These are phyloP conservation scores for Gallirallus australis DNA, from an alignment of 2,797 vertebrate species.

Conservation along the genomic window DNA sequence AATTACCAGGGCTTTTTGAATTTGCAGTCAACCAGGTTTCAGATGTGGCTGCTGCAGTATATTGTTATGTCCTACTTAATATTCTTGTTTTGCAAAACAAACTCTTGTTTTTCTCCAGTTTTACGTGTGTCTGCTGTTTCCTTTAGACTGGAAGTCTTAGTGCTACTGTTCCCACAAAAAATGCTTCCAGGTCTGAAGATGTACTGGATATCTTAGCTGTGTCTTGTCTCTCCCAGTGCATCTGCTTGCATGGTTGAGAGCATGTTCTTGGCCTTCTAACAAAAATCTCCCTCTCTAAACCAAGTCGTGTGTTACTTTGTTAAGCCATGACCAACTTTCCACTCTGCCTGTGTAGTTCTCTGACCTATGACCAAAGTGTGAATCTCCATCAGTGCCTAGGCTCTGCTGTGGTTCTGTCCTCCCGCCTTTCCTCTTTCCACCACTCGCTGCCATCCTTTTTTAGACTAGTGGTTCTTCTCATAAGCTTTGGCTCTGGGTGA, in stretches of 20 bases:
- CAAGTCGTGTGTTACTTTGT: not conserved
- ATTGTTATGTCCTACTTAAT: not conserved
- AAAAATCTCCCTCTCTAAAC: not conserved
- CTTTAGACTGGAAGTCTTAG: not conserved
- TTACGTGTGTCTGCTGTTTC: not conserved
- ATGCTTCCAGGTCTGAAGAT: not conserved
- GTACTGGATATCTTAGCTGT: not conserved
- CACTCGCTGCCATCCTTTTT: accelerated
- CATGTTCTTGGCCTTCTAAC: not conserved
- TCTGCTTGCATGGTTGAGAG: not conserved
- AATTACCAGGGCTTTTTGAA: constrained; percentile 46
- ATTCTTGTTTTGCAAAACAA: not conserved
- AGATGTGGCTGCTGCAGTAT: not conserved
- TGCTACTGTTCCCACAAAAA: not conserved
- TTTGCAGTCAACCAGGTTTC: constrained; percentile 24
- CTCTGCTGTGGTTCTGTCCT: not conserved
- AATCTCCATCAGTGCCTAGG: not conserved
- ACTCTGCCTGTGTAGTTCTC: accelerated
- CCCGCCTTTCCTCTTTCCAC: not conserved
- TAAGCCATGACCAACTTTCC: not conserved
- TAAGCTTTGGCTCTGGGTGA: not conserved
- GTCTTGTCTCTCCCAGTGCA: not conserved
- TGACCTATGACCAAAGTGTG: accelerated
- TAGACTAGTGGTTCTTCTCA: not conserved
- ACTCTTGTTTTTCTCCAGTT: not conserved